phyloP scores from a whole-genome alignment of 2,888 invertebrate genomes.

The Scaptodrosophila latifasciaeformis region DNA sequence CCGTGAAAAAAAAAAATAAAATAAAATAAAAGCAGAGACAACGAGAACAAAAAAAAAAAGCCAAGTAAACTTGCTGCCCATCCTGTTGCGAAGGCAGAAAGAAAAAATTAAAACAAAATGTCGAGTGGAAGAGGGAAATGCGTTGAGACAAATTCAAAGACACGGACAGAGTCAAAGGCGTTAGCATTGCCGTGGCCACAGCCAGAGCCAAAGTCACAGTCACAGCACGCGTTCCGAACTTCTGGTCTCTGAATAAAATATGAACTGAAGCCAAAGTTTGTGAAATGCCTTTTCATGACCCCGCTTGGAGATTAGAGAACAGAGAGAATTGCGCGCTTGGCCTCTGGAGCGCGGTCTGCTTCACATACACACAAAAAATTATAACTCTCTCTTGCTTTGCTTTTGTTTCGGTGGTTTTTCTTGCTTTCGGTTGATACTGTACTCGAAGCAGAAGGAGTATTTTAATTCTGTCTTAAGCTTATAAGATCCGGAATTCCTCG shows the following conservation, averaged over 20 bases:
- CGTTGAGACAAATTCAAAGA: constrained; percentile 60
- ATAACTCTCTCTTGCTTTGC: no score
- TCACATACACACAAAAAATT: no score
- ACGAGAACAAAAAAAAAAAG: constrained; percentile 15
- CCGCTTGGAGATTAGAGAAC: constrained; percentile 47
- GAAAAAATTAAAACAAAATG: constrained; percentile 1
- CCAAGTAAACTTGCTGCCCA: constrained; percentile 25
- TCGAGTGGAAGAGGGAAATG: constrained; percentile 20
- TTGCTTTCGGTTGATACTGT: no score
- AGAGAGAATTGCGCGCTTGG: constrained; percentile 6
- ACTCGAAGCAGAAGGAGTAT: no score
- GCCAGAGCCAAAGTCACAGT: constrained; percentile 19
- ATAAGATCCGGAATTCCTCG: no score
- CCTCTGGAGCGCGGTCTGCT: constrained; percentile 20
- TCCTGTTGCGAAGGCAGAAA: no score
- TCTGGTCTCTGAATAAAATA: constrained; percentile 59
- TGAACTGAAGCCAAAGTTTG: constrained; percentile 62
- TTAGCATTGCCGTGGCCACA: constrained; percentile 15
- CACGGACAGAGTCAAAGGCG: constrained; percentile 17
- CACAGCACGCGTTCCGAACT: constrained; percentile 28
- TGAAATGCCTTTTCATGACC: constrained; percentile 56
- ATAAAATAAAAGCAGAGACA: constrained; percentile 11
- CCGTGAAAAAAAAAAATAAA: no score
- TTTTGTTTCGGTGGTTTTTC: no score
- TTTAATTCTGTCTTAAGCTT: no score